A percentile compares a stretch with the other conserved stretches of the same genome.
phyloP scores from a whole-genome alignment of 2,113 vertebrate genomes.

The Genyomyrus donnyi region DNA sequence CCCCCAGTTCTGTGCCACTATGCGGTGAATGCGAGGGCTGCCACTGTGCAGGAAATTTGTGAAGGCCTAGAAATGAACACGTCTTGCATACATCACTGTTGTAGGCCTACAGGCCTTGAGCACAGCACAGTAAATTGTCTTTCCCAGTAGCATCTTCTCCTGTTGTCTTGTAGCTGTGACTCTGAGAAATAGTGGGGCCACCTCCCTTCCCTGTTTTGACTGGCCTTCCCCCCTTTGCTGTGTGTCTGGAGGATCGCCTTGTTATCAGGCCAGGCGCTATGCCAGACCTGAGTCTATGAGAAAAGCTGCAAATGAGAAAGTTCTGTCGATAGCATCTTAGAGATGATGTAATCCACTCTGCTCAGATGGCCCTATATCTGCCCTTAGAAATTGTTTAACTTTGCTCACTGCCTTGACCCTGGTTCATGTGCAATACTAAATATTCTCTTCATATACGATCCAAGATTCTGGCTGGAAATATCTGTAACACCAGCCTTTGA shows the following conservation, averaged over 20 bases:
- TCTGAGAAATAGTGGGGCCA: not conserved
- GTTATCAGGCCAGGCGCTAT: not conserved
- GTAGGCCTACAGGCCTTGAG: not conserved
- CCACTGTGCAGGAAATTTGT: not conserved
- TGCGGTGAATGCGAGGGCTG: not conserved
- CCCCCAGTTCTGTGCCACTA: not conserved
- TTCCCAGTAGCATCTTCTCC: not conserved
- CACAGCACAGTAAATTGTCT: not conserved
- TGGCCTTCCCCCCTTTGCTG: not conserved
- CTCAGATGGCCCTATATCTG: not conserved
- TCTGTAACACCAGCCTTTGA: not conserved
- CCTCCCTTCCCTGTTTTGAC: not conserved
- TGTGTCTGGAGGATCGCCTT: not conserved
- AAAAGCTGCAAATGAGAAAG: not conserved
- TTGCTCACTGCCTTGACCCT: not conserved
- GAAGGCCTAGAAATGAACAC: not conserved
- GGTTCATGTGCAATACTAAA: not conserved
- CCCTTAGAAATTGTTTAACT: not conserved
- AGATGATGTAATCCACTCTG: not conserved
- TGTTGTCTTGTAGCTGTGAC: not conserved
- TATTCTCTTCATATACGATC: not conserved
- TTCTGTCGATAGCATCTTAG: not conserved
- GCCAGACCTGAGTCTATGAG: not conserved
- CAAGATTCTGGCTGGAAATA: not conserved
- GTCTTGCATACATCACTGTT: not conserved